Evolutionary conservation across 2,113 vertebrate species (phyloP), one percentile per base, ranked within the genome.

Genomic region (Pteruthius melanotis): DNA sequence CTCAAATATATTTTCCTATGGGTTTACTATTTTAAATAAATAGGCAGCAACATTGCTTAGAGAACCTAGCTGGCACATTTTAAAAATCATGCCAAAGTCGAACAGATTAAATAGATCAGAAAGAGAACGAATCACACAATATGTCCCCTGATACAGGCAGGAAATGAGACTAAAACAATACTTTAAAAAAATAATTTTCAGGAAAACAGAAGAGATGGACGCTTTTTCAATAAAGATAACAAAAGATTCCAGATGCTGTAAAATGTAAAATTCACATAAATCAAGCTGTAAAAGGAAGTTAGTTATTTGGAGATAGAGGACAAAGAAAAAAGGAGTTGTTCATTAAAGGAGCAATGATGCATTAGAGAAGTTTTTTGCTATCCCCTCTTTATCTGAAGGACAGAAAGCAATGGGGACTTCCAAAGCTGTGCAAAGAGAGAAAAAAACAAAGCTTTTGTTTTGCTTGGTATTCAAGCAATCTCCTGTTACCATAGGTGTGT

Each of bases 21-120:
- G 64, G 75, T 78, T 90, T 78, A 77, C 26, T 53, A 59, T 97
- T 96, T 69, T 13, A 72, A 96, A 95, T 92, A 89, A 97, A 96
- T 88, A 76, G 53, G 64, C 91, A 91, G 53, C 45, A 76, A 65
- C n/a, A 28, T n/a, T 94, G 83, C 90, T 94, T 90, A 94, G 89
- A 91, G 81, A 78, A 59, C 68, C 49, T 85, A 64, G 31, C 19
- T 87, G 64, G 44, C 23, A 78, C 78, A 95, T 96, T 93, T 90
- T 74, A 68, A 89, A 92, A 95, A 57, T 93, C 45, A 37, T 78
- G 49, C 39, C 71, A 45, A 89, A 54, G 9, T 66, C 71, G 64
- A 95, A 63, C 27, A 82, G 35, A 30, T 18, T 90, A 87, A 88
- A 83, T 24, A 68, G 53, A 65, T 92, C 65, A 75, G 75, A 93